Evolutionary conservation across 2,113 vertebrate genomes (phyloP), one percentile per base, ranked within the genome.

Genomic region (Hypanus sabinus): DNA sequence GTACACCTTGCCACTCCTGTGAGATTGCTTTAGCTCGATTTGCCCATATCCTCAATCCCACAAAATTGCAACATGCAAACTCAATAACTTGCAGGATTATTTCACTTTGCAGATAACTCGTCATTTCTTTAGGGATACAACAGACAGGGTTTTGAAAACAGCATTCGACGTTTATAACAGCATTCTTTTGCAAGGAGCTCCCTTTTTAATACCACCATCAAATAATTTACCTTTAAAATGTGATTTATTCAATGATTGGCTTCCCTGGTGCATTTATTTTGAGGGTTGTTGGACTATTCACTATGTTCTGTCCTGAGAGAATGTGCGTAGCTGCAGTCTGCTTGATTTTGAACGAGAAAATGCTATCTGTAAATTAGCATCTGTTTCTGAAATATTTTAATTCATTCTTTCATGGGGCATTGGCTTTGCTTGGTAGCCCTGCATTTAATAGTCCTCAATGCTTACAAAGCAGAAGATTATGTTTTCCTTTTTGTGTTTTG

Each of bases 21-120:
- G 20, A 93, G 36, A 93, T 93, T 71, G 62, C 90, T 71, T 73
- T 10, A 4, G 90, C 27, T 93, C 11, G 90, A 73, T 93, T 93
- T 93, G 91, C 73, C 36, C 33, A 93, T 55, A 30, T 24, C 68
- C 68, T 7, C 11, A 73, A 93, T 93, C 91, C 65, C 68, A 73
- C 68, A 93, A 68, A 70, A 93, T 91, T 73, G 68, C 90, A 71
- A 93, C 90, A 71, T 73, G 68, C 91, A 71, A 71, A 71, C 88
- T 36, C 20, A 92, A 68, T 68, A 92, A 36, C 68, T 60, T 71
- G 91, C 38, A 71, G 68, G 91, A 73, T 93, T 93, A 93, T 93
- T 36, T 55, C 91, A 6, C 38, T 93, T 60, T 62, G 85, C 38
- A 65, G 60, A 65, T 90, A 90, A 90, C 33, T 75, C 33, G 36